Evolutionary conservation across 1,140 invertebrate species (phyloP), one percentile per base, ranked within the genome.

Genomic region (Calycopis cecrops): DNA sequence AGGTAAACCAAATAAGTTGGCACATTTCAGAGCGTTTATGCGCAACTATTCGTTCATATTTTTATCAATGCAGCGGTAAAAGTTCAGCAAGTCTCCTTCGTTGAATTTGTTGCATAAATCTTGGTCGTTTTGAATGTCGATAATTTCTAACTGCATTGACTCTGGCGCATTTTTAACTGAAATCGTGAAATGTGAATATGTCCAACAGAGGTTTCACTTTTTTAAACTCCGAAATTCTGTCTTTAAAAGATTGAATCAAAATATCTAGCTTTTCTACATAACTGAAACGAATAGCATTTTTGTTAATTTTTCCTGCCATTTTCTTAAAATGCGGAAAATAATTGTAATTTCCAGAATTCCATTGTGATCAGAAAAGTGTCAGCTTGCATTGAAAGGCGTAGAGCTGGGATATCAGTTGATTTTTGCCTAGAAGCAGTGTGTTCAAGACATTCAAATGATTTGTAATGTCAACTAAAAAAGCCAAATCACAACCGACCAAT

Each of bases 241-340:
- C 51, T 61, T 67, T 37, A 58, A 69, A 67, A 65, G 57, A 48
- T 67, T 65, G 49, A 59, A 67, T 65, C 56, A 65, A 64, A 71
- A 67, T 68, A 71, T 66, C 68, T 54, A 63, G 56, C 54, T 71
- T 68, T 62, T 71, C 60, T 55, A 65, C 58, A 54, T 63, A 59
- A 59, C 57, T 55, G 52, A 62, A 58, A 55, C 55, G 51, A 55
- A 52, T 62, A 52, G 58, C 52, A 60, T 48, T 55, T 60, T 60
- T 62, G 55, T 58, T 62, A 52, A 57, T 48, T 61, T 67, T 67
- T 60, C 67, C 63, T 51, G 58, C 52, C 54, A 64, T 67, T 68
- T 70, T 69, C 47, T 47, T 69, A 54, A 64, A 62, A 62, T 67
- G 67, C 55, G 59, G 61, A 64, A 69, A 67, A 62, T 67, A 54